Evolutionary conservation across 2,888 invertebrate genomes (phyloP).

Genomic region (Rutpela maculata): DNA sequence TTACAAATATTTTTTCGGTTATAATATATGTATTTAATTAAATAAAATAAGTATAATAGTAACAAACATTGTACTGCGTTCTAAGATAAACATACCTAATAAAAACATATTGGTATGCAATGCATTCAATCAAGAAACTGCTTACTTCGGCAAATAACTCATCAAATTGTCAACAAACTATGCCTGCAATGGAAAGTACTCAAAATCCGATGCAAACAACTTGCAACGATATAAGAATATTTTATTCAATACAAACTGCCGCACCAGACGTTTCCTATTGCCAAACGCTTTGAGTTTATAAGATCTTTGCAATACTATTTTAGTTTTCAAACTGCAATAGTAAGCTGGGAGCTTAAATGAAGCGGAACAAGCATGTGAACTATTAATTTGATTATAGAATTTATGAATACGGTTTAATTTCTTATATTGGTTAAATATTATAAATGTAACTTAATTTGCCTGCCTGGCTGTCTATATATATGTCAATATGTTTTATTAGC

Average conservation of each 20-base stretch:
- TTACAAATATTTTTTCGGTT: no score
- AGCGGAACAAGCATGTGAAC: neutral
- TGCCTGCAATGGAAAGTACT: neutral
- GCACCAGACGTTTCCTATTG: neutral
- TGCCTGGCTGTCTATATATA: no score
- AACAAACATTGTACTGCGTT: no score
- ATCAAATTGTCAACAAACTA: constrained; percentile 4
- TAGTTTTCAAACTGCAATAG: neutral
- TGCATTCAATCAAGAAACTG: neutral
- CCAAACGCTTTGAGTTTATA: neutral
- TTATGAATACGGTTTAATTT: no score
- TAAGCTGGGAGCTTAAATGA: neutral
- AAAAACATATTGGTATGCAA: neutral
- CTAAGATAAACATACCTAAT: no score
- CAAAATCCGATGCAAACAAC: neutral
- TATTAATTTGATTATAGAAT: no score
- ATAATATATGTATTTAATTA: no score
- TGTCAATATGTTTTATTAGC: no score
- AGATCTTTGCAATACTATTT: neutral
- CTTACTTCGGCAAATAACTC: neutral
- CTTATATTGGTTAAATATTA: no score
- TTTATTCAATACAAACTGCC: constrained; percentile 7
- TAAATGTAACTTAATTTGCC: no score
- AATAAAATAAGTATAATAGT: no score
- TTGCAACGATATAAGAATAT: neutral